Base-by-base conservation (phyloP, 2,888 invertebrate species). In the Nomada lathburiana region DNA sequence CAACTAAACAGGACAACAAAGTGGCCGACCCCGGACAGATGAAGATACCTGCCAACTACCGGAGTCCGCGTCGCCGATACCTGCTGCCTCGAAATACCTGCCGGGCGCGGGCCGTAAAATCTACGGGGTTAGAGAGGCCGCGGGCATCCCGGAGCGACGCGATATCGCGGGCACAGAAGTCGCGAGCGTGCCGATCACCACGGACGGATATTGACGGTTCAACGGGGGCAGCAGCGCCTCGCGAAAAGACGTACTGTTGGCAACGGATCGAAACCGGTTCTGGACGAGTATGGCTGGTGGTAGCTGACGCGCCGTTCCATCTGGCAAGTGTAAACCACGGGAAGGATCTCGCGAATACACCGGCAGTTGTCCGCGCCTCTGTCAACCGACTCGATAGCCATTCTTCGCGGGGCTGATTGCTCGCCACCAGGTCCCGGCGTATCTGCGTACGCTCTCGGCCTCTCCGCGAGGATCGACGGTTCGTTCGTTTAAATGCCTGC, bases 281-380 rank as follows among this genome's bases (percentile, higher is more conserved):
- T 83, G 85, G 83, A 89, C 90, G 90, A 90, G 91, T 89, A 92
- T 90, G 91, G 90, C 90, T 89, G 91, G 89, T 89, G 91, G 89
- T 90, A 86, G 84, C 82, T 76, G 80, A 16, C 36, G 50, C 76
- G 69, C 80, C 87, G 86, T 86, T 88, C 84, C 83, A 86, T 89
- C 86, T 59, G 86, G 86, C 84, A 89, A 90, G 87, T 90, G 89
- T 86, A 86, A 90, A 89, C 84, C 88, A 87, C 84, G 86, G 85
- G 86, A 89, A 90, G 81, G 84, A 76, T 87, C 83, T 72, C 70
- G 26, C 74, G 83, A 72, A 83, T 81, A 79, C 72, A 79, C 69
- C 73, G 71, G 77, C 87, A 87, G 86, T 81, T 62, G 67, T 53
- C 65, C 55, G 55, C 71, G 44, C 55, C 50, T 44, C 73, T 20